Evolutionary conservation across 2,888 invertebrate genomes (phyloP).

Genomic region (Pollenia angustigena): DNA sequence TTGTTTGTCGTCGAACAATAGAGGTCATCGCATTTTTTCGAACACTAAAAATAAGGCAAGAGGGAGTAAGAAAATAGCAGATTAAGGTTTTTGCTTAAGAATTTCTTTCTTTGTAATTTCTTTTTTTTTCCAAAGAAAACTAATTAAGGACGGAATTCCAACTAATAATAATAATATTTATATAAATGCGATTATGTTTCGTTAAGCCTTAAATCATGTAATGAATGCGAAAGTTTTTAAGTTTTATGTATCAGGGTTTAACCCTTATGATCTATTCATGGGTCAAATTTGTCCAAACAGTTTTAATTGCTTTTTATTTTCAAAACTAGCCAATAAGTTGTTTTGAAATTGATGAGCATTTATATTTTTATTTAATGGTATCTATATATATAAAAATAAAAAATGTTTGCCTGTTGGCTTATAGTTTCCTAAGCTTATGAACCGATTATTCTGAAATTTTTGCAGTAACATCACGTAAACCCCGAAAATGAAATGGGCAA

Average conservation of each 20-base stretch:
- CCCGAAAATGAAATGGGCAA: too few species aligned
- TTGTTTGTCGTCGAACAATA: conserved; percentile 13
- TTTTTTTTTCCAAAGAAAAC: not conserved
- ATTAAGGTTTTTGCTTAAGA: not conserved
- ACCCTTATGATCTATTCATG: too few species aligned
- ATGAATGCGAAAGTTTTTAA: not conserved
- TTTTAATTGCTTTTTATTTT: too few species aligned
- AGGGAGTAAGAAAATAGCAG: not conserved
- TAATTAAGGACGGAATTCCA: conserved; percentile 10
- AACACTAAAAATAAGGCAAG: not conserved
- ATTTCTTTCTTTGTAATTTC: not conserved
- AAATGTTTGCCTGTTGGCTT: too few species aligned
- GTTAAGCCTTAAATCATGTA: conserved; percentile 18
- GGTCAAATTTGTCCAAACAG: too few species aligned
- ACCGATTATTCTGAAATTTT: too few species aligned
- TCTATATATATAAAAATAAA: too few species aligned
- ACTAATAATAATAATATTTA: conserved; percentile 31
- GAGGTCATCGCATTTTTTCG: conserved; percentile 6
- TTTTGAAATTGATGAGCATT: too few species aligned
- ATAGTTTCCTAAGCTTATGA: too few species aligned
- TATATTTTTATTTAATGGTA: too few species aligned
- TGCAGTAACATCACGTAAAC: too few species aligned
- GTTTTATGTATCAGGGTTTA: not conserved
- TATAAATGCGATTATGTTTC: conserved; percentile 21
- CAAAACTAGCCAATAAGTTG: too few species aligned